Percentiles rank a stretch among this genome's conserved stretches.
Evolutionary conservation across 2,113 vertebrate genomes (phyloP).

Genomic region (Procavia capensis): DNA sequence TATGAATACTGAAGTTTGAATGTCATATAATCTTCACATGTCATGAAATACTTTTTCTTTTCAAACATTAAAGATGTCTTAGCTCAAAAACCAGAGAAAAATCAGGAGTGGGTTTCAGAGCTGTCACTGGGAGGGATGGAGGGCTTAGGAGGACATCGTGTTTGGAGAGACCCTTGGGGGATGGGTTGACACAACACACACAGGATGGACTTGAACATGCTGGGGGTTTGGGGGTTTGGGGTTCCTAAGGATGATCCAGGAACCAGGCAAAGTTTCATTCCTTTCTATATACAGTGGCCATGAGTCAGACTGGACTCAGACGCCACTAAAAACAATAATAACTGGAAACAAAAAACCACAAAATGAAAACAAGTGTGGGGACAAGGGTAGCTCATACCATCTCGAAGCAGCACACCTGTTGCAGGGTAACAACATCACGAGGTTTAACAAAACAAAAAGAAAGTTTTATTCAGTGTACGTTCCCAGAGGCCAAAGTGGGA

Average conservation of each 20-base stretch:
- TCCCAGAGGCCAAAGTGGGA: too few relatives aligned
- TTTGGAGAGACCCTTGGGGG: background rate
- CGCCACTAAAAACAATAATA: background rate
- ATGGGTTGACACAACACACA: too few relatives aligned
- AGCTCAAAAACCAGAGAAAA: background rate
- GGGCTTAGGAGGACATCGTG: too few relatives aligned
- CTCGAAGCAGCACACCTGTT: background rate
- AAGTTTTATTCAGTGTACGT: too few relatives aligned
- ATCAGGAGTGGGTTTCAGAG: background rate
- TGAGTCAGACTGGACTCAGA: too few relatives aligned
- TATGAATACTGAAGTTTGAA: background rate
- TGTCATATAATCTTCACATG: accelerated
- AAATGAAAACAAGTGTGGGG: background rate
- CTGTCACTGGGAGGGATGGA: background rate
- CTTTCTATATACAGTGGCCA: too few relatives aligned
- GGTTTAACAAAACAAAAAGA: too few relatives aligned
- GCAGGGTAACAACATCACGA: too few relatives aligned
- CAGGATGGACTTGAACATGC: too few relatives aligned
- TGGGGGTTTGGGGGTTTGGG: background rate
- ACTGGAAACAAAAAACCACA: background rate
- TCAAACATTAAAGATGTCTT: background rate
- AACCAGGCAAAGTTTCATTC: background rate
- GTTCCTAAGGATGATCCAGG: background rate
- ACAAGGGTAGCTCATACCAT: background rate
- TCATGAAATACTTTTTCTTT: background rate